A percentile compares a stretch with the other conserved stretches of the same genome.
These are phyloP conservation scores for Mesochorus sp. DNA, from an alignment of 2,888 invertebrate species.

Conservation along the genomic window DNA sequence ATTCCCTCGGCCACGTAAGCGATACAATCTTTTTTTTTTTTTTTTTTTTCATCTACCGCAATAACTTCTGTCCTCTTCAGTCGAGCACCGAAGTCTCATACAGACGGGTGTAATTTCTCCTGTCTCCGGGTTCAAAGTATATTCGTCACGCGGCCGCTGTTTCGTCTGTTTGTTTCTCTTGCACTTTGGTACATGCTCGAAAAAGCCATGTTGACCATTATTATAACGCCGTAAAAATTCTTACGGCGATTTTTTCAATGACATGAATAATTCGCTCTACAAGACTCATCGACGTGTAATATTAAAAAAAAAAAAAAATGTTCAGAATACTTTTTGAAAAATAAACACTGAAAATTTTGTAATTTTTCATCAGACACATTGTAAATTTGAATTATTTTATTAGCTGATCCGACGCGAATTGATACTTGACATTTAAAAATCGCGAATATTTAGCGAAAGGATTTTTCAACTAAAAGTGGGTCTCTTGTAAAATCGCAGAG, in stretches of 20 bases:
- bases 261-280: neutral
- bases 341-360: neutral
- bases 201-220: neutral
- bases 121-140: conserved; percentile 22
- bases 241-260: neutral
- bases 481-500: conserved; percentile 38
- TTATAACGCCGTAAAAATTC: neutral
- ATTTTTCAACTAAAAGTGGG: conserved; percentile 24
- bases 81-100: conserved; percentile 52
- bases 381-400: no score
- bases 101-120: conserved; percentile 53
- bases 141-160: conserved; percentile 2
- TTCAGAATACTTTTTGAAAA: neutral
- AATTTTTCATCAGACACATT: no score
- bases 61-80: conserved; percentile 62
- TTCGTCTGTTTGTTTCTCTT: neutral
- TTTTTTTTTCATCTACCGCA: conserved; percentile 37
- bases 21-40: conserved; percentile 51
- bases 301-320: neutral
- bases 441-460: neutral
- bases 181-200: neutral
- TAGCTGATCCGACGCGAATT: neutral
- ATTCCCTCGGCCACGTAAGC: conserved; percentile 56
- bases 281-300: neutral
- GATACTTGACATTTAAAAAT: conserved; percentile 2